These are phyloP conservation scores for Andrena cerasifolii DNA, from an alignment of 1,140 invertebrate genomes.

Conservation along the genomic window DNA sequence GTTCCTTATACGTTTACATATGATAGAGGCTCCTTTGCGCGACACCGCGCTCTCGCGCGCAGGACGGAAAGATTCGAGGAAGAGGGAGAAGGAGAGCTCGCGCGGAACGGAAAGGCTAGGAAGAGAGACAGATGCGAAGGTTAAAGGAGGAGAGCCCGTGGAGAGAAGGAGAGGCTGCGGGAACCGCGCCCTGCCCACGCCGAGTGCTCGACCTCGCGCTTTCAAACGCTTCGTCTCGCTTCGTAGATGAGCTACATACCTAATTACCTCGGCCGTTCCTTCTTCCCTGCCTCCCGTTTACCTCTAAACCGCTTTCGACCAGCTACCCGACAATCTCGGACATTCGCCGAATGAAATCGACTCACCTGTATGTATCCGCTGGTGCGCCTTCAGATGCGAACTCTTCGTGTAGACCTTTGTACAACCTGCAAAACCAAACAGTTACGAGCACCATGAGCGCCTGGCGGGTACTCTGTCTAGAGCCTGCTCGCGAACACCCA, in stretches of 20 bases:
- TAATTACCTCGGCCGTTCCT: constrained; percentile 51
- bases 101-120: background rate
- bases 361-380: constrained; percentile 98
- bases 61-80: background rate
- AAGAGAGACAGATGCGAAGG: background rate
- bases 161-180: constrained; percentile 36
- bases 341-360: constrained; percentile 40
- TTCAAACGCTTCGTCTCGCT: constrained; percentile 64
- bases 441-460: background rate
- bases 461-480: too few species aligned
- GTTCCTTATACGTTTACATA: constrained; percentile 67
- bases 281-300: constrained; percentile 12
- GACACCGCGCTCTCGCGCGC: constrained; percentile 41
- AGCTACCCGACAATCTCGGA: background rate
- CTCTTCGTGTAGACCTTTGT: constrained; percentile 99
- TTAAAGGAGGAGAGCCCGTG: constrained; percentile 15
- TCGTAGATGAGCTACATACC: constrained; percentile 69
- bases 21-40: constrained; percentile 68
- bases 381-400: constrained; percentile 98
- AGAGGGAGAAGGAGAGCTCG: constrained; percentile 1
- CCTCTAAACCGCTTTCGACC: background rate
- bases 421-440: constrained; percentile 88
- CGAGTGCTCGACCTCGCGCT: constrained; percentile 60
- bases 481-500: too few species aligned
- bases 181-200: constrained; percentile 64